These are phyloP conservation scores for Antennarius maculatus DNA, from an alignment of 2,797 vertebrate species.

Conservation along the genomic window DNA sequence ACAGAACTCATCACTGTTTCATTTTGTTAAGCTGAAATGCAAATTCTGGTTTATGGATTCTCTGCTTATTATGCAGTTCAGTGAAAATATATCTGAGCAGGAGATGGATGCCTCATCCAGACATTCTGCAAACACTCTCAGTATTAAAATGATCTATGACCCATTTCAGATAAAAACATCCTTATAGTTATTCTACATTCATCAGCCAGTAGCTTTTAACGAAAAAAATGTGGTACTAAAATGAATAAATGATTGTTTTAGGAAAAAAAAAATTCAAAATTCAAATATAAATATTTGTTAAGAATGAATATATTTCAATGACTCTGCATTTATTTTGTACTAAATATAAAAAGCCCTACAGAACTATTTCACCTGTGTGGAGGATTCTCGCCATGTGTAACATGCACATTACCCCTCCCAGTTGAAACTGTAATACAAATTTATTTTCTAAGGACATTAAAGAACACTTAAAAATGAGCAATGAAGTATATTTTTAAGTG, in stretches of 20 bases:
- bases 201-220: not conserved
- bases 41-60: slow-evolving; percentile 4
- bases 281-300: not conserved
- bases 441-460: slow-evolving; percentile 9
- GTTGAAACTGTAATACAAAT: slow-evolving; percentile 12
- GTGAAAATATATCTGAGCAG: slow-evolving; percentile 3
- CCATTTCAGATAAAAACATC: not conserved
- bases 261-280: too few relatives aligned
- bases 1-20: not conserved
- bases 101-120: not conserved
- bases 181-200: not conserved
- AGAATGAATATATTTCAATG: too few relatives aligned
- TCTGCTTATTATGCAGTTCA: not conserved
- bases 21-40: slow-evolving; percentile 14
- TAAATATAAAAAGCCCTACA: not conserved
- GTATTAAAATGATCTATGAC: not conserved
- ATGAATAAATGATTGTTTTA: too few relatives aligned
- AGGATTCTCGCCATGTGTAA: not conserved
- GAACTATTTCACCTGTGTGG: not conserved
- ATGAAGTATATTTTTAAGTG: slow-evolving; percentile 1
- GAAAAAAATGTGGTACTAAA: not conserved
- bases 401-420: not conserved
- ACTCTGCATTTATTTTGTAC: not conserved
- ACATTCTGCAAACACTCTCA: slow-evolving; percentile 3
- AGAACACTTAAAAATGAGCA: not conserved